A percentile compares a stretch with the other conserved stretches of the same genome.
Conservation (phyloP, 2,797 vertebrate genomes). For the Meriones psammophilus region DNA sequence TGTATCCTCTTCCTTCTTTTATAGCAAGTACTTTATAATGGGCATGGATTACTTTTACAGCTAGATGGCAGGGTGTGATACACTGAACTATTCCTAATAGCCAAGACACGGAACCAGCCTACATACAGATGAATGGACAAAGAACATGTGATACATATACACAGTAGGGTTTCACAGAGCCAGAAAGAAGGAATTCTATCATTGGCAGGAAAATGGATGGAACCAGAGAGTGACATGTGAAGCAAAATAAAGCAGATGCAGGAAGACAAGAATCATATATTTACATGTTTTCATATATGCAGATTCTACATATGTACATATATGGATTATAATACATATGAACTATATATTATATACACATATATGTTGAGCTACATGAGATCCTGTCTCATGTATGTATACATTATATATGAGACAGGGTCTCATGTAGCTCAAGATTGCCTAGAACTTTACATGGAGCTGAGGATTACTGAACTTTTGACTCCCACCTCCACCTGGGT, state of each 20-base stretch:
- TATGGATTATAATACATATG: too few species aligned
- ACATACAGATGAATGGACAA: background rate
- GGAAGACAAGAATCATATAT: background rate
- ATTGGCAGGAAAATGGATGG: background rate
- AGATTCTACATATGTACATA: background rate
- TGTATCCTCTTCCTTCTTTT: background rate
- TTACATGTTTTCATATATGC: background rate
- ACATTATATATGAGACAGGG: too few species aligned
- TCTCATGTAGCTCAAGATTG: background rate
- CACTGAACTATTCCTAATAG: background rate
- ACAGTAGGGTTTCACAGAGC: too few species aligned
- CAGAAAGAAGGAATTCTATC: too few species aligned
- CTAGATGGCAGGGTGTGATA: background rate
- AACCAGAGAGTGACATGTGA: background rate
- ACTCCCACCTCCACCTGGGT: background rate
- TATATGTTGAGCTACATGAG: too few species aligned
- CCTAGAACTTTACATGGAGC: background rate
- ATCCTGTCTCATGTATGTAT: too few species aligned
- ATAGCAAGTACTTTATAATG: background rate
- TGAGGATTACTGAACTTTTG: background rate
- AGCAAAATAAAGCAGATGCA: background rate
- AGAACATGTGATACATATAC: background rate
- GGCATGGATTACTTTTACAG: constrained; percentile 1
- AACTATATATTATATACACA: too few species aligned
- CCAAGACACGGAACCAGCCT: background rate